These are phyloP conservation scores for Venturia canescens DNA, from an alignment of 1,140 invertebrate genomes.

Conservation along the genomic window DNA sequence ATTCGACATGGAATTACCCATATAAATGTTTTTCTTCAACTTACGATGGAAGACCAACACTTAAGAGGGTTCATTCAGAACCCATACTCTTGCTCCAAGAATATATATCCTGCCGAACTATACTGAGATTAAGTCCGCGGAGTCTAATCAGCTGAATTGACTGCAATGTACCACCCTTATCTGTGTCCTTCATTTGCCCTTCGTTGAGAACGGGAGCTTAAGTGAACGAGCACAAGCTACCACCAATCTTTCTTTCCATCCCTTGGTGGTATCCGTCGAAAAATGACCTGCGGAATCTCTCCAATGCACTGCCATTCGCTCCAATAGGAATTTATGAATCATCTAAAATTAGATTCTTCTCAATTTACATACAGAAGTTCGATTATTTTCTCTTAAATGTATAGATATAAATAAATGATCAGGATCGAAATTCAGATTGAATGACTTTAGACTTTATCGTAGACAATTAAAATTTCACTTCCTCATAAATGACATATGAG, in stretches of 20 bases:
- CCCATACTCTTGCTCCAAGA: background rate
- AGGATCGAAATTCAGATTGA: too few species aligned
- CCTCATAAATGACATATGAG: too few species aligned
- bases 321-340: too few species aligned
- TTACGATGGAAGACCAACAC: background rate
- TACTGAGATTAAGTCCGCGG: slow-evolving; percentile 66
- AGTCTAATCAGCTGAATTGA: slow-evolving; percentile 74
- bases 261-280: background rate
- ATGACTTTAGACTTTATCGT: too few species aligned
- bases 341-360: too few species aligned
- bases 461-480: too few species aligned
- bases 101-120: slow-evolving; percentile 12
- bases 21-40: background rate
- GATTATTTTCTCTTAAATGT: too few species aligned
- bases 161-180: slow-evolving; percentile 71
- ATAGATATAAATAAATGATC: too few species aligned
- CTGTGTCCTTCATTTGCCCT: slow-evolving; percentile 38
- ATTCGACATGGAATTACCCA: too few species aligned
- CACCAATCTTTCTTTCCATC: background rate
- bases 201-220: background rate
- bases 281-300: too few species aligned
- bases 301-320: too few species aligned
- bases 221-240: background rate
- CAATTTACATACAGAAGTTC: too few species aligned
- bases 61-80: slow-evolving; percentile 45